Conservation (phyloP, 1,140 invertebrate genomes). For the Ephestia elutella region DNA sequence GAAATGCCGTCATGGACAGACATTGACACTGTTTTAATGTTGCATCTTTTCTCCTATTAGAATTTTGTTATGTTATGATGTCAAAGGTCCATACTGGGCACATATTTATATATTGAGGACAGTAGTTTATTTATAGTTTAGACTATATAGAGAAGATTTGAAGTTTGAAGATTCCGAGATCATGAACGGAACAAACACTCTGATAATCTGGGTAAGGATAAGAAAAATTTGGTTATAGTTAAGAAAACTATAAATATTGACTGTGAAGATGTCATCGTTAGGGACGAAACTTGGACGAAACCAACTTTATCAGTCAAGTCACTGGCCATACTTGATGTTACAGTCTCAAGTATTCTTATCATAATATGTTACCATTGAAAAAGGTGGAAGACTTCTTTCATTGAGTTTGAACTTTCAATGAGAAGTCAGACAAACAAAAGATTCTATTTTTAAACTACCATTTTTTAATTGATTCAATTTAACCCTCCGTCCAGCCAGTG, state of each 20-base stretch:
- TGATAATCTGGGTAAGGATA: no score
- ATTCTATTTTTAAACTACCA: not conserved
- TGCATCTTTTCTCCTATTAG: not conserved
- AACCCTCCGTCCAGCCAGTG: not conserved
- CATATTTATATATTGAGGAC: no score
- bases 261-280: no score
- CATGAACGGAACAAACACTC: no score
- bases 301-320: not conserved
- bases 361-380: not conserved
- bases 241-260: no score
- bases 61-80: not conserved
- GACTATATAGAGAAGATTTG: no score
- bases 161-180: no score
- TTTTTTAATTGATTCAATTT: not conserved
- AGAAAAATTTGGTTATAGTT: no score
- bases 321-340: not conserved
- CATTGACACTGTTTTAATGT: conserved; percentile 3
- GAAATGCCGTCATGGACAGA: not conserved
- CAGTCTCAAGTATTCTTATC: not conserved
- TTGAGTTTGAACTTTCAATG: conserved; percentile 3
- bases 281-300: no score
- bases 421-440: not conserved
- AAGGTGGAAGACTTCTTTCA: not conserved
- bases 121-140: no score
- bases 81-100: no score